Evolutionary conservation across 2,888 invertebrate genomes (phyloP).

Genomic region (Octonoba sinensis): DNA sequence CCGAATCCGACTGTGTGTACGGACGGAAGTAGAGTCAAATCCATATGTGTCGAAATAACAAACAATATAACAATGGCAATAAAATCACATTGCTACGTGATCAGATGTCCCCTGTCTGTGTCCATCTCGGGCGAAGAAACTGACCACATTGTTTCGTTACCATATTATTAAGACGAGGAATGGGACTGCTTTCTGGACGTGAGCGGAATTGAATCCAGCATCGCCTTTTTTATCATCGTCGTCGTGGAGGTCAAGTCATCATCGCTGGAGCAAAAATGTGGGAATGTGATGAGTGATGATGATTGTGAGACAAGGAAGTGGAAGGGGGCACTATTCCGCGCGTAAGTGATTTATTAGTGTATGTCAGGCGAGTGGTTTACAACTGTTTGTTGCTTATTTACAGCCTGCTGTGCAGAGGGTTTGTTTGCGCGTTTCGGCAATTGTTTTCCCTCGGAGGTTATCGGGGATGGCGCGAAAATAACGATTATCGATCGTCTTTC

Average conservation of each 20-base stretch:
- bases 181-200: conserved; percentile 27
- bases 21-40: too few relatives aligned
- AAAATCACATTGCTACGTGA: conserved; percentile 41
- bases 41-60: conserved; percentile 24
- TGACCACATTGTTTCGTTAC: conserved; percentile 29
- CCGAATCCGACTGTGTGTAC: too few relatives aligned
- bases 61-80: conserved; percentile 42
- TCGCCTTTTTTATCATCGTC: background rate
- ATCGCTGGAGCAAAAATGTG: conserved; percentile 40
- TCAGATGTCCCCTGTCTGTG: conserved; percentile 20
- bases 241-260: conserved; percentile 23
- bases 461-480: too few relatives aligned
- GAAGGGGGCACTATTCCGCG: background rate
- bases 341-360: too few relatives aligned
- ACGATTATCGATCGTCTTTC: too few relatives aligned
- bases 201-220: conserved; percentile 22
- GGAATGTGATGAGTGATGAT: conserved; percentile 29
- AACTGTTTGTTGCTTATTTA: too few relatives aligned
- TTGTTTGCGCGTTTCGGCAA: too few relatives aligned
- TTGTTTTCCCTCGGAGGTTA: too few relatives aligned
- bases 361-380: too few relatives aligned
- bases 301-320: conserved; percentile 39
- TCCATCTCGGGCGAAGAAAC: background rate
- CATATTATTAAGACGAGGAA: conserved; percentile 46
- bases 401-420: too few relatives aligned